Evolutionary conservation across 1,140 invertebrate species (phyloP), one percentile per base, ranked within the genome.

Genomic region (Battus philenor): DNA sequence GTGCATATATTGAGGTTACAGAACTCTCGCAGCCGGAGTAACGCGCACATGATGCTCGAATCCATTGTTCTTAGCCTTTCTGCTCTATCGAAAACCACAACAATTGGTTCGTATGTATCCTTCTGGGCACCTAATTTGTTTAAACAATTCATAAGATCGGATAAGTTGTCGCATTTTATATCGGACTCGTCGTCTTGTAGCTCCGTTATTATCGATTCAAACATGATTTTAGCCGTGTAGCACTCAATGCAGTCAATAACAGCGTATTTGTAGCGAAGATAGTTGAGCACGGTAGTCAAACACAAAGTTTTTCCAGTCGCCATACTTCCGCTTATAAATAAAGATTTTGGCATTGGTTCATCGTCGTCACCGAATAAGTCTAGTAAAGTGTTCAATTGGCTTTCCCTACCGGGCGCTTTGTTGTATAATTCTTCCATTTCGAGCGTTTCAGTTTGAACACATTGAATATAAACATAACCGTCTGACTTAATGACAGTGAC

Each of bases 201-300:
- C 39, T 89, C 87, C 31, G 88, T 88, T 13, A 96, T 50, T 11
- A 95, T 91, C n/a, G 89, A 88, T 75, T 96, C 93, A 62, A 91
- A 93, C 26, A 96, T 81, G 36, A 95, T 90, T 80, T 91, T 92
- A 1, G 87, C 76, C n/a, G 88, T 90, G 62, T 93, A 93, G 65
- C 93, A 94, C 70, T 97, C 95, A 3, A 95, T 88, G 68, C 94
- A 94, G 74, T 96, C 94, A n/a, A 96, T 76, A 31, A 90, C 71
- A 12, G 91, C 90, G 59, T 89, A 83, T 67, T 90, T 91, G 27
- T 91, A 90, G 4, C 87, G 59, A 22, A 91, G 83, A 51, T 88
- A 72, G 10, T 87, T 59, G 0, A 95, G 64, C 7, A 94, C 66
- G 9, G 81, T 79, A 29, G 83, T 80, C 1, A 94, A 66, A 27